These are phyloP conservation scores for Pluvianellus socialis DNA, from an alignment of 2,113 vertebrate genomes.

Conservation along the genomic window DNA sequence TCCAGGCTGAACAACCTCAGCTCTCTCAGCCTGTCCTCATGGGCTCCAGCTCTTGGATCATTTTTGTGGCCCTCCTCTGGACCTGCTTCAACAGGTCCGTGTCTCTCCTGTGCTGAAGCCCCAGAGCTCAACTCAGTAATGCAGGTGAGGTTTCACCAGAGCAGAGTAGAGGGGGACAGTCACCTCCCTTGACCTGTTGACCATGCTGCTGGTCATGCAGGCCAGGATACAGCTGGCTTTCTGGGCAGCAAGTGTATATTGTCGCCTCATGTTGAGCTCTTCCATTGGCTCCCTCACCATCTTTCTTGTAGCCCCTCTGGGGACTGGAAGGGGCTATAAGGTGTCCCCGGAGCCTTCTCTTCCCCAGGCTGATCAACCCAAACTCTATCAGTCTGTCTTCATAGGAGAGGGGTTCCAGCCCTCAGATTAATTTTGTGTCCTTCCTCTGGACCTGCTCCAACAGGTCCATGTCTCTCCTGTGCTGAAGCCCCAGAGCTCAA, in stretches of 20 bases:
- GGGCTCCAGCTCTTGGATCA: too few species aligned
- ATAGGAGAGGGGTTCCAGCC: too few species aligned
- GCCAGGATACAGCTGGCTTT: neutral
- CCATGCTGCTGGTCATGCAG: neutral
- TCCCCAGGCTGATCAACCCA: too few species aligned
- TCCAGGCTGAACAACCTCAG: too few species aligned
- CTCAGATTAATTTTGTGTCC: too few species aligned
- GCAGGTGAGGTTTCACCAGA: neutral
- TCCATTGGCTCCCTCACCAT: too few species aligned
- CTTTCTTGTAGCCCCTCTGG: too few species aligned
- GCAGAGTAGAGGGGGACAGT: neutral
- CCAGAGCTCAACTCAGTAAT: neutral
- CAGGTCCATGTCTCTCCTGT: neutral
- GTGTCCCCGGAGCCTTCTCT: too few species aligned
- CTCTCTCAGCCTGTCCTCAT: too few species aligned
- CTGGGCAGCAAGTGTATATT: neutral
- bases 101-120: neutral
- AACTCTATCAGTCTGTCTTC: too few species aligned
- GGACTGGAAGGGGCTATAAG: too few species aligned
- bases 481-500: neutral
- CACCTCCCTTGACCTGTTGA: neutral
- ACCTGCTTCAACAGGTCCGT: neutral
- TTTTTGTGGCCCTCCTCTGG: neutral
- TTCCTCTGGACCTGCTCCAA: neutral
- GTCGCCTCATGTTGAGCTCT: too few species aligned